Base-by-base conservation (phyloP, 1,140 invertebrate species). In the Macrobrachium rosenbergii region DNA sequence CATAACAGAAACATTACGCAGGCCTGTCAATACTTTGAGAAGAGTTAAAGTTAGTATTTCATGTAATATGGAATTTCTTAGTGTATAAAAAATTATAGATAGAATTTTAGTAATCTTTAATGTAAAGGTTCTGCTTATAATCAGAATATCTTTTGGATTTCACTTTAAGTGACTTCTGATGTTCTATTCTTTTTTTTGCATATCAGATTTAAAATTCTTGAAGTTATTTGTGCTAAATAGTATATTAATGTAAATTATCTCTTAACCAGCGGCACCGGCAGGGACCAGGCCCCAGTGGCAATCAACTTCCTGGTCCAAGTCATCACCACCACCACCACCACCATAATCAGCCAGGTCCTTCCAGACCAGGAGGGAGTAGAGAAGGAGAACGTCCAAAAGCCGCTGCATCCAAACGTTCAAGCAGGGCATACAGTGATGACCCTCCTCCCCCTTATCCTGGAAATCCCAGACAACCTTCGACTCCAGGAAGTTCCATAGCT, bases 1-100 rank as follows among this genome's bases (percentile, higher is more conserved):
- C 84, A 94, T 98, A 87, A 96, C 95, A 89, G 97, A 98, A 92
- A 98, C 97, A 17, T 92, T 98, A 16, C 93, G 96, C 67, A 94
- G 96, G 89, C 97, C 97, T 19, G 97, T 98, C 94, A 96, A 97
- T 91, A 98, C 97, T 43, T 92, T 98, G 52, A 93, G 89, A 76
- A 87, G 89, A 82, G 89, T 85, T 28, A 89, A 88, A 79, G 89
- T 89, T n/a, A 80, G 85, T 19, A 28, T 10, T n/a, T 37, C 64
- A 58, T 58, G 21, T 37, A 63, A 58, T 63, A 60, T 21, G 14
- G 19, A 23, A 14, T 28, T 12, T 52, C 12, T 52, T 52, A 5
- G 0, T 52, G 52, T 52, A 10, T 52, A 8, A 52, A 8, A 52
- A 52, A 52, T 52, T 8, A 52, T 37, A 52, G 52, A 8, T 52